Percentiles rank a stretch among this genome's conserved stretches.
These are phyloP conservation scores for Halichondria panicea DNA, from an alignment of 37 sponge, comb jelly and placozoan species.

Conservation along the genomic window DNA sequence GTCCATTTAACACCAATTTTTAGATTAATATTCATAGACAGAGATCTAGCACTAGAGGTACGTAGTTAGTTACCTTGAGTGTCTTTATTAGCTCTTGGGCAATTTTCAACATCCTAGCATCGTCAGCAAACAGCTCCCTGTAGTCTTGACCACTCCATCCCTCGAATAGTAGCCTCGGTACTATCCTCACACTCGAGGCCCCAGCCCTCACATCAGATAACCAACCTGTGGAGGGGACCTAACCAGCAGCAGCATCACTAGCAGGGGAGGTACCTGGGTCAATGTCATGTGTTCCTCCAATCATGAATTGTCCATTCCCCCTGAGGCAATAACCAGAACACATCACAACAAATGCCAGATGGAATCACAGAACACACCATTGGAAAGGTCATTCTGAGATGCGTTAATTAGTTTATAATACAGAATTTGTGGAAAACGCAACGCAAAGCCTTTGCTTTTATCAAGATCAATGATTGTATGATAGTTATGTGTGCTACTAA, in stretches of 20 bases:
- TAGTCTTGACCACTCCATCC: conserved; percentile 81
- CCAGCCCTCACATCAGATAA: conserved; percentile 70
- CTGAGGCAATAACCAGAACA: neutral
- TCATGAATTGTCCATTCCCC: conserved; percentile 36
- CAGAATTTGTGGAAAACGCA: neutral
- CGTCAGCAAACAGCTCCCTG: conserved; percentile 55
- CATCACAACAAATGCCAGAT: neutral
- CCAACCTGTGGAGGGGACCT: conserved; percentile 66
- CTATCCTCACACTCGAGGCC: conserved; percentile 56
- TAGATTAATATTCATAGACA: too few species aligned
- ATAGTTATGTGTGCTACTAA: conserved; percentile 7
- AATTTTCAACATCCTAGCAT: conserved; percentile 26
- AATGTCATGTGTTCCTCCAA: conserved; percentile 93
- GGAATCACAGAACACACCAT: neutral
- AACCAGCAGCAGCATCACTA: neutral
- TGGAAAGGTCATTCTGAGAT: neutral
- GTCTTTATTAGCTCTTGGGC: conserved; percentile 26
- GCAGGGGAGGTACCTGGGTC: conserved; percentile 67
- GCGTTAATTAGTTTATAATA: neutral
- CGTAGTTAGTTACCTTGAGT: conserved; percentile 40
- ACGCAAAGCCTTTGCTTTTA: too few species aligned
- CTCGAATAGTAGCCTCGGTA: conserved; percentile 92
- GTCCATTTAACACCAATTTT: too few species aligned
- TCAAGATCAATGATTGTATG: neutral
- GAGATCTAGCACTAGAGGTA: neutral